Base-by-base conservation (phyloP, 2,888 invertebrate species). In the Synergus umbraculus region DNA sequence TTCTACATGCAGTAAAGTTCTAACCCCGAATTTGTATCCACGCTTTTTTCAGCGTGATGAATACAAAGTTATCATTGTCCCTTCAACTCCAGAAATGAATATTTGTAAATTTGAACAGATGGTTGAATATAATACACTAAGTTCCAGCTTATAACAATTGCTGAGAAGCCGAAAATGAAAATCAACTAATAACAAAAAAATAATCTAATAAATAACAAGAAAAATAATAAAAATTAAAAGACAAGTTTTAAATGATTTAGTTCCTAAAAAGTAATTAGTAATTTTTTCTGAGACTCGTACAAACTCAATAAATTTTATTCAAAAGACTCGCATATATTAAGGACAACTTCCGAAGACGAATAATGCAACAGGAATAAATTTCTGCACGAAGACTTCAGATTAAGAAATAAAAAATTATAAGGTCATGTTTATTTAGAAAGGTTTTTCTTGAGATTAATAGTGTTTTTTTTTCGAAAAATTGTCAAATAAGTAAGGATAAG, bases 251-350 rank as follows among this genome's bases (percentile, higher is more conserved):
- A 37, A 37, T 7, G 37, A 5, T 37, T 37, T 5, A 37, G 7
- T 37, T 37, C 37, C 37, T 54, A n/a, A n/a, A 54, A 54, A 69
- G 2, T 46, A 29, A 9, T 10, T 1, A 37, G 29, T 69, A 15
- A 13, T 49, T 49, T 49, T 10, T 37, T 9, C 4, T 3, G 4
- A 15, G 22, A 49, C 29, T 0, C 10, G 18, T 18, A 18, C 4
- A 66, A 66, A 66, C 66, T 43, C 2, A 18, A 69, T 29, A 1
- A 49, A 46, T 69, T 69, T 37, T 15, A 69, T 69, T 46, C 46
- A 46, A 69, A 49, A 69, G 3, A 69, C 13, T 5, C 29, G 22
- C 46, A 69, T 46, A 13, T 10, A 22, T 46, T 18, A 67, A 41
- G 18, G 22, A 22, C 18, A 67, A 41, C 44, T 67, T 5, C 67